phyloP scores from a whole-genome alignment of 2,113 vertebrate species.

The Lycaon pictus region DNA sequence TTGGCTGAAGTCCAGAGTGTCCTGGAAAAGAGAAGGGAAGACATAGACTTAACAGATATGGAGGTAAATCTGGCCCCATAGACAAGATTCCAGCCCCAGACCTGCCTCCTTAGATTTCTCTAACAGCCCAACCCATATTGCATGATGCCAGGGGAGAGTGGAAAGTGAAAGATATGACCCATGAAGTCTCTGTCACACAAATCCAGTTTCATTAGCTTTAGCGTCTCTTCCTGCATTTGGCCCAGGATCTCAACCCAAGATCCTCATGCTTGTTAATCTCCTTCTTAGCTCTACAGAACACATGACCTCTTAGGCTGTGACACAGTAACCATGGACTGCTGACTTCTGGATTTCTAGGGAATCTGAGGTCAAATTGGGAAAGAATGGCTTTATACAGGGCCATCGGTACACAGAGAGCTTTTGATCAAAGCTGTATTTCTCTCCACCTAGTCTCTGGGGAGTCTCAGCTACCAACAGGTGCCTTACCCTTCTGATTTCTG shows the following conservation, averaged over 20 bases:
- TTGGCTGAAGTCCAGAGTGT: conserved; percentile 32
- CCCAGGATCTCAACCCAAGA: too few species aligned
- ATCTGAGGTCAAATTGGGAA: fast-evolving
- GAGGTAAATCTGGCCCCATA: background rate
- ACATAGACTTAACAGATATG: background rate
- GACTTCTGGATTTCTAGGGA: background rate
- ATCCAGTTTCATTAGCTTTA: background rate
- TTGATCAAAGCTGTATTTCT: background rate
- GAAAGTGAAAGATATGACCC: background rate
- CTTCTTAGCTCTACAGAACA: fast-evolving
- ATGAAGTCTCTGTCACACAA: background rate
- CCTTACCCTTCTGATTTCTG: conserved; percentile 49
- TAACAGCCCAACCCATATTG: fast-evolving
- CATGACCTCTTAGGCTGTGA: fast-evolving
- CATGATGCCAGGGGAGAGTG: fast-evolving
- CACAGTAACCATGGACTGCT: too few species aligned
- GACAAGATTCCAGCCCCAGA: background rate
- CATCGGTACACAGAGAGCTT: fast-evolving
- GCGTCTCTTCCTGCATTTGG: background rate
- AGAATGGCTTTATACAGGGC: fast-evolving
- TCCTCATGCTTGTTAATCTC: fast-evolving
- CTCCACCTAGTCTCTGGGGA: fast-evolving
- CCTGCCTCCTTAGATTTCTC: background rate
- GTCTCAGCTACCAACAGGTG: fast-evolving
- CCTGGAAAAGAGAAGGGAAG: background rate